These are phyloP conservation scores for Formica selysi DNA, from an alignment of 1,140 invertebrate genomes.

Conservation along the genomic window DNA sequence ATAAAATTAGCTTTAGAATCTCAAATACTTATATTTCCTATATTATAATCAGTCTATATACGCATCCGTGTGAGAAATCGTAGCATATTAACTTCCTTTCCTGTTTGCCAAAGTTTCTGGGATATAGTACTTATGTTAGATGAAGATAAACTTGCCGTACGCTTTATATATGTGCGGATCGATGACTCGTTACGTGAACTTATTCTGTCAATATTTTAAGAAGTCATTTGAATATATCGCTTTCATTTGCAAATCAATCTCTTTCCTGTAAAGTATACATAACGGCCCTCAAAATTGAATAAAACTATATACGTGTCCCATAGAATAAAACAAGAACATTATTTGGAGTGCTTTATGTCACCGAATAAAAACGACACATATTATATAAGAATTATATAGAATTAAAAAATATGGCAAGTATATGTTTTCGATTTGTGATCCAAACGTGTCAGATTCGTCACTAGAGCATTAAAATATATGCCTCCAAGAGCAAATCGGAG, in stretches of 20 bases:
- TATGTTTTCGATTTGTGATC: neutral
- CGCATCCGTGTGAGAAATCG: neutral
- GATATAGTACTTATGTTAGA: slow-evolving; percentile 27
- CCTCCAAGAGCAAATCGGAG: neutral
- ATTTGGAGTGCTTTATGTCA: neutral
- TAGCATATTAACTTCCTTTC: neutral
- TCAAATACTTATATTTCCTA: neutral
- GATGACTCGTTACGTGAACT: neutral
- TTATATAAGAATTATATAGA: neutral
- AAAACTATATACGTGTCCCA: neutral
- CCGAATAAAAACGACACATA: neutral
- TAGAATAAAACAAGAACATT: neutral
- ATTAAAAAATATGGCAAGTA: neutral
- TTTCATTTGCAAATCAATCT: slow-evolving; percentile 22
- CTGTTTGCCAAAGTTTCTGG: neutral
- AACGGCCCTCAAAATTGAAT: neutral
- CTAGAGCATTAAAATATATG: slow-evolving; percentile 1
- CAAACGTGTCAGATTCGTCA: neutral
- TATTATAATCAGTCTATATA: neutral
- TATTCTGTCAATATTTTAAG: slow-evolving; percentile 32
- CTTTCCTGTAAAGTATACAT: neutral
- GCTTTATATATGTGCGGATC: neutral
- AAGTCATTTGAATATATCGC: slow-evolving; percentile 19
- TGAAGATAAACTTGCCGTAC: neutral
- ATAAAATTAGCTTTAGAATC: neutral